These are phyloP conservation scores for Grallaria varia DNA, from an alignment of 2,113 vertebrate species.

Conservation along the genomic window DNA sequence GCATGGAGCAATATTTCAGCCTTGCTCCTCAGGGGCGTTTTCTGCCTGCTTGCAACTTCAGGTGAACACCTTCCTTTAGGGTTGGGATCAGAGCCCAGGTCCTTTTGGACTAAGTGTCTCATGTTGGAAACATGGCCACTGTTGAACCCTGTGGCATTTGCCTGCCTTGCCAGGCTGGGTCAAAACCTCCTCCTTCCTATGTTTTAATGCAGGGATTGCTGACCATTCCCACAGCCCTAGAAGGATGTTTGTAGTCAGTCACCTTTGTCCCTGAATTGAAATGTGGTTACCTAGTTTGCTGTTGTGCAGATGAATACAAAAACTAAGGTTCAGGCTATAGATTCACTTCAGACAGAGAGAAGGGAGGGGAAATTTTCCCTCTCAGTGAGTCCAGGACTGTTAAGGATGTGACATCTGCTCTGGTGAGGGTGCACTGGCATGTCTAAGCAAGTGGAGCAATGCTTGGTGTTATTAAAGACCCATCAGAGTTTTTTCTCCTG, in stretches of 20 bases:
- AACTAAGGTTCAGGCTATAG: background rate
- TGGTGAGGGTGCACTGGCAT: background rate
- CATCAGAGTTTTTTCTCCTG: background rate
- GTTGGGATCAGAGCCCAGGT: background rate
- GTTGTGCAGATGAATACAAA: background rate
- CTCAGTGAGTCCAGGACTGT: background rate
- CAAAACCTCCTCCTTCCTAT: background rate
- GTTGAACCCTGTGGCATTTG: background rate
- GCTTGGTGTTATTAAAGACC: background rate
- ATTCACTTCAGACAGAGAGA: background rate
- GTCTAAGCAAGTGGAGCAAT: background rate
- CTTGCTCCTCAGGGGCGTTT: background rate
- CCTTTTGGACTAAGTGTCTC: background rate
- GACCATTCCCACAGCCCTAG: background rate
- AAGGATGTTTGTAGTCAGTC: background rate
- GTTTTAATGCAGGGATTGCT: background rate
- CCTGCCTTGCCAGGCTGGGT: background rate
- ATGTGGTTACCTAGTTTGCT: background rate
- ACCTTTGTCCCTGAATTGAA: background rate
- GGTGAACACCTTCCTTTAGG: background rate
- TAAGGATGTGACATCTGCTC: conserved; percentile 13
- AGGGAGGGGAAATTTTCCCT: background rate
- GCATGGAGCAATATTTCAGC: background rate
- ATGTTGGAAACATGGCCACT: background rate
- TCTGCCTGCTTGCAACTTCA: background rate